Evolutionary conservation across 2,113 vertebrate species (phyloP).

Genomic region (Bostrychus sinensis): DNA sequence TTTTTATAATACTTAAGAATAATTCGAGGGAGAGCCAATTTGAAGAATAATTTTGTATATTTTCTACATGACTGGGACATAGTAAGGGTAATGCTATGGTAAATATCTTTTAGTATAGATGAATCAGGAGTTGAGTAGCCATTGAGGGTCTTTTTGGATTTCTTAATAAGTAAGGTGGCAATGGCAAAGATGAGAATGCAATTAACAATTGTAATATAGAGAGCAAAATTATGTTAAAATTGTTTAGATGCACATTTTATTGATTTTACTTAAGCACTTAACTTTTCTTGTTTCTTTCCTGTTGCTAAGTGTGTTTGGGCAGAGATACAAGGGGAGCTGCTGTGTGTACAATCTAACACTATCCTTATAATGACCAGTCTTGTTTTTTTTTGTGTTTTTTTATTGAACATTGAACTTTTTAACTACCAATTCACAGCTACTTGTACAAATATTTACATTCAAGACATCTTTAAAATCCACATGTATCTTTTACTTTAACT

Average conservation of each 20-base stretch:
- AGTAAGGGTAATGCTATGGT: constrained; percentile 52
- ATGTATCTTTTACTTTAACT: constrained; percentile 22
- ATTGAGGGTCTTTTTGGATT: constrained; percentile 53
- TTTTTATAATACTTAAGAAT: constrained; percentile 81
- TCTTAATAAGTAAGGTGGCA: constrained; percentile 51
- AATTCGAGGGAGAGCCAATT: constrained; percentile 75
- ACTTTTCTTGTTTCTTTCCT: constrained; percentile 59
- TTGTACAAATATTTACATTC: constrained; percentile 25
- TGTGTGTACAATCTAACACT: constrained; percentile 48
- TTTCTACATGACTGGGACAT: constrained; percentile 75
- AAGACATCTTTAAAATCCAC: constrained; percentile 26
- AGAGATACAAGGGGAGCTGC: constrained; percentile 28
- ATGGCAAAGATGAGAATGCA: constrained; percentile 51
- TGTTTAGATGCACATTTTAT: constrained; percentile 73
- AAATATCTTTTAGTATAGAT: constrained; percentile 66
- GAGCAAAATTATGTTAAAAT: constrained; percentile 72
- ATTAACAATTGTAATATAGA: constrained; percentile 76
- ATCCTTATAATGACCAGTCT: constrained; percentile 29
- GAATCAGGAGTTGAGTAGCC: constrained; percentile 59
- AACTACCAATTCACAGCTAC: constrained; percentile 10
- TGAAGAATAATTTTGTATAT: constrained; percentile 82
- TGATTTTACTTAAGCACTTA: constrained; percentile 77
- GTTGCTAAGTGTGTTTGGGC: constrained; percentile 52
- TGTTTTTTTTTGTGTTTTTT: constrained; percentile 17
- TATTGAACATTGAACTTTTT: constrained; percentile 21